These are phyloP conservation scores for Panagrolaimus sp. DNA, from an alignment of 1,140 invertebrate genomes.

Conservation along the genomic window DNA sequence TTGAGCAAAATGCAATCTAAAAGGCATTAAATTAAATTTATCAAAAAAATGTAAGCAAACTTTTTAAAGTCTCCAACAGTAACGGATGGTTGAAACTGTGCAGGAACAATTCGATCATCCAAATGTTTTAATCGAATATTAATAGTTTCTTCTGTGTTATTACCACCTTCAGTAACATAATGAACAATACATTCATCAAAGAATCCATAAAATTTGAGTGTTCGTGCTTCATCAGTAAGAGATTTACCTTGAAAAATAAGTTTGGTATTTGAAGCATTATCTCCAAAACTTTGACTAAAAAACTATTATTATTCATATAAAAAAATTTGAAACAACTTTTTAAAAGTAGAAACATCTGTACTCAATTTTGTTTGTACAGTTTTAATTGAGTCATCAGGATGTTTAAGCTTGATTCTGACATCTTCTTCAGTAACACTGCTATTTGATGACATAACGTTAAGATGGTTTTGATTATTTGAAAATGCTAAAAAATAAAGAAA, in stretches of 20 bases:
- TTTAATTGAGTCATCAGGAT: neutral
- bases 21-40: constrained; percentile 14
- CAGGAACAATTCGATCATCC: constrained; percentile 38
- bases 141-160: neutral
- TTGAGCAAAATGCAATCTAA: constrained; percentile 33
- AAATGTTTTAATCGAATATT: constrained; percentile 46
- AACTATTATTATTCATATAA: neutral
- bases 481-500: too few species aligned
- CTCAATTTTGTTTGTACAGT: neutral
- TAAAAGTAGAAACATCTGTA: neutral
- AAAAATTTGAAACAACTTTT: neutral
- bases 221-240: neutral
- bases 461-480: too few species aligned
- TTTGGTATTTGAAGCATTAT: neutral
- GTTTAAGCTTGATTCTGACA: neutral
- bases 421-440: too few species aligned
- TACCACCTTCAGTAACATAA: constrained; percentile 9
- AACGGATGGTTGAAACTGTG: constrained; percentile 18
- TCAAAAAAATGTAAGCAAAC: constrained; percentile 23
- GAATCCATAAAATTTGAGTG: neutral
- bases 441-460: too few species aligned
- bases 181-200: neutral
- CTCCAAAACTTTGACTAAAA: neutral
- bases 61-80: constrained; percentile 47
- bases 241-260: neutral